phyloP scores from a whole-genome alignment of 2,113 vertebrate species.

The Catagonus wagneri region DNA sequence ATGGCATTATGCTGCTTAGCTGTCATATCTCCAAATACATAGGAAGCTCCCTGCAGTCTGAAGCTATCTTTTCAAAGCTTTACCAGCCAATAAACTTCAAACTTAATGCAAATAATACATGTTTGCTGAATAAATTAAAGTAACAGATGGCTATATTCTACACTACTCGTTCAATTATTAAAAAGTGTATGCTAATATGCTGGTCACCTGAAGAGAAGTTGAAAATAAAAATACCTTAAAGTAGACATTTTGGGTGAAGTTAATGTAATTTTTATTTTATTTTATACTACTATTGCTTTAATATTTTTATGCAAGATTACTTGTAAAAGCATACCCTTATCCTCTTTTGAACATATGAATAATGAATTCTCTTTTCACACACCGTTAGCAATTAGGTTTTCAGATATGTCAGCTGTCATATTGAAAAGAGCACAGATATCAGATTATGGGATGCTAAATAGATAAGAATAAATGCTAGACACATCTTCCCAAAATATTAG shows the following conservation, averaged over 20 bases:
- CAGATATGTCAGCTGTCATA: slow-evolving; percentile 33
- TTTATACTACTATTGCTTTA: background rate
- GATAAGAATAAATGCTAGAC: background rate
- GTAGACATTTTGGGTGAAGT: background rate
- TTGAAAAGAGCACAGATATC: slow-evolving; percentile 53
- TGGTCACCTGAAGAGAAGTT: background rate
- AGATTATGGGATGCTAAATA: background rate
- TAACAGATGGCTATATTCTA: background rate
- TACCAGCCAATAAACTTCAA: background rate
- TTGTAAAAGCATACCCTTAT: background rate
- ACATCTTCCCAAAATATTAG: background rate
- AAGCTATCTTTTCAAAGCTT: background rate
- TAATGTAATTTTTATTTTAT: background rate
- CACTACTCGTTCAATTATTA: background rate
- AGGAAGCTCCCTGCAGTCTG: background rate
- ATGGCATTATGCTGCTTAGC: background rate
- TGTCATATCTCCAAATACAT: background rate
- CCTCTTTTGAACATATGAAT: slow-evolving; percentile 38
- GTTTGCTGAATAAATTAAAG: background rate
- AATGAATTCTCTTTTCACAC: slow-evolving; percentile 54
- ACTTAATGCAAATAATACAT: background rate
- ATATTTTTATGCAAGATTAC: background rate
- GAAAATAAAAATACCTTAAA: background rate
- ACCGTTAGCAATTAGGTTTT: slow-evolving; percentile 47
- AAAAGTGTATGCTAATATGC: background rate